Evolutionary conservation across 2,888 invertebrate species (phyloP), one percentile per base, ranked within the genome.

Genomic region (Leucania comma): DNA sequence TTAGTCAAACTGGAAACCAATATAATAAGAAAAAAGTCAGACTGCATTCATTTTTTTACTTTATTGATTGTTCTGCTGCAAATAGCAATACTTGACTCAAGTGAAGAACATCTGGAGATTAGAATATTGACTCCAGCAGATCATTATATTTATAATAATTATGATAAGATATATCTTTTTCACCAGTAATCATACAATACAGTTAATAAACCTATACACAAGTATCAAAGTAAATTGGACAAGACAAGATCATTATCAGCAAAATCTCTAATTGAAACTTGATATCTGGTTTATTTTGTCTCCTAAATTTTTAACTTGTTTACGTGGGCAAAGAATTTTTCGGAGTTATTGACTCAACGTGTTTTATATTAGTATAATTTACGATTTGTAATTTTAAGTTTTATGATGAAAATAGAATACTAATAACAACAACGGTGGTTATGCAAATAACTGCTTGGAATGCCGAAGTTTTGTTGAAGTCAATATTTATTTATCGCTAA

Each of bases 201-300:
- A 48, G 51, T 63, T 54, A 67, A 60, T 63, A 50, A 72, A 51
- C 69, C 22, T 59, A 69, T 62, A 51, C 24, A 24, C 60, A 71
- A 58, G 72, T 82, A 57, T 84, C 86, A 69, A 56, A 57, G 62
- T 84, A 73, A 71, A 75, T 70, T 87, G 88, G 88, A 56, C 70
- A 77, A 70, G 72, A 74, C 73, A 68, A 84, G 87, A 85, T 62
- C 54, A 38, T 89, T 88, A 92, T 91, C 91, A 84, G 78, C 71
- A 77, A 82, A 83, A 87, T 87, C 86, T 91, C 84, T 91, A 90
- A 92, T 92, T 92, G 93, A 90, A 93, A 93, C 85, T 84, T 88
- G 92, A 93, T 93, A 90, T 84, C 82, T 83, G 80, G 75, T 81
- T 83, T 81, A 82, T 79, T 85, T 86, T 83, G 72, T 60, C 67